Conservation (phyloP, 1,140 invertebrate genomes). For the Trachymyrmex cornetzi region DNA sequence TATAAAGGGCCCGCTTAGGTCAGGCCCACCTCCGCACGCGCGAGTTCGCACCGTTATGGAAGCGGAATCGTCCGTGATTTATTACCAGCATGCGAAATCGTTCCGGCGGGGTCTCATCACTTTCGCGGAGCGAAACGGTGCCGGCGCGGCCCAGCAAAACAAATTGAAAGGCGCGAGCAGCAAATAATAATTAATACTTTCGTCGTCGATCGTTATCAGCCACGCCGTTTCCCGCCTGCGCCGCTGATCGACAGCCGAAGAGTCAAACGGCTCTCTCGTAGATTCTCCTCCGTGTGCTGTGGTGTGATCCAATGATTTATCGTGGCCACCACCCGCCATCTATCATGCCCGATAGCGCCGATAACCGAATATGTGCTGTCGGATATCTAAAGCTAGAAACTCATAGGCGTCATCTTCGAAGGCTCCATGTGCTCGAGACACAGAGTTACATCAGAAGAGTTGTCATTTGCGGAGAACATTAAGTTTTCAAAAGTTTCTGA, state of each 20-base stretch:
- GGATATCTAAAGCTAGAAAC: constrained; percentile 43
- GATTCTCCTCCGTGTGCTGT: constrained; percentile 63
- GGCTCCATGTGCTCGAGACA: neutral
- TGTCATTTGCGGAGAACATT: no score
- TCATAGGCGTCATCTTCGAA: constrained; percentile 52
- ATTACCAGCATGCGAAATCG: constrained; percentile 71
- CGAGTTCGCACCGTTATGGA: constrained; percentile 55
- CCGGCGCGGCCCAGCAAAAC: constrained; percentile 55
- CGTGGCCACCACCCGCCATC: constrained; percentile 69
- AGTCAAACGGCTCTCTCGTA: constrained; percentile 51
- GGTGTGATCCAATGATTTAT: constrained; percentile 72
- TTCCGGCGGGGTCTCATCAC: constrained; percentile 71
- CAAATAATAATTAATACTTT: constrained; percentile 79
- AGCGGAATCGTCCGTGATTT: constrained; percentile 73
- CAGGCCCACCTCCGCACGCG: constrained; percentile 23
- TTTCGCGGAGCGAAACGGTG: constrained; percentile 69
- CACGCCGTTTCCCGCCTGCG: constrained; percentile 26
- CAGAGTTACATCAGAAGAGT: neutral
- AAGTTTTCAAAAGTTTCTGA: no score
- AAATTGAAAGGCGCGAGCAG: constrained; percentile 70
- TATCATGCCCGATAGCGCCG: constrained; percentile 72
- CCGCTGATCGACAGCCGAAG: constrained; percentile 73
- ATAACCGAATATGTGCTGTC: constrained; percentile 57
- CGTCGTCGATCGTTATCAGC: constrained; percentile 75
- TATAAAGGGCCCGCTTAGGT: constrained; percentile 46